These are phyloP conservation scores for Meloidogyne exigua DNA, from an alignment of 1,140 invertebrate species.

Conservation along the genomic window DNA sequence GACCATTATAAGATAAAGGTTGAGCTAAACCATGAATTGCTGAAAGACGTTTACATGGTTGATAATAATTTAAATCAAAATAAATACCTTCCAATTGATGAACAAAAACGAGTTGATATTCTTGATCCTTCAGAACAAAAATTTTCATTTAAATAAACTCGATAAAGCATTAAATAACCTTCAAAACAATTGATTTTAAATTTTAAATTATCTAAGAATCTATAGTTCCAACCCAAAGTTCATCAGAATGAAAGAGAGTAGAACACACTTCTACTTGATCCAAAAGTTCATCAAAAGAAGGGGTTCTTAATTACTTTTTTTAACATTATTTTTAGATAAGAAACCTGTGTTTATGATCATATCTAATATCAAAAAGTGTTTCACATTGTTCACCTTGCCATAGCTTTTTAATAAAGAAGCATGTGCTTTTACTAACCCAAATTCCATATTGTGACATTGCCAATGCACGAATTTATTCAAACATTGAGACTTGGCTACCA, in stretches of 20 bases:
- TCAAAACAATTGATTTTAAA: neutral
- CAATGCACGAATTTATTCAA: constrained; percentile 59
- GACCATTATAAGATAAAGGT: constrained; percentile 21
- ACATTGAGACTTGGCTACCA: constrained; percentile 57
- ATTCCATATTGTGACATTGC: constrained; percentile 64
- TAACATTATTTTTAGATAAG: neutral
- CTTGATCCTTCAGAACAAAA: neutral
- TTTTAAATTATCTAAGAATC: constrained; percentile 57
- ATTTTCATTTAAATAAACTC: constrained; percentile 39
- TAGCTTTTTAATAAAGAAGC: constrained; percentile 68
- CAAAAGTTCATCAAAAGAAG: constrained; percentile 57
- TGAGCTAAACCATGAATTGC: constrained; percentile 40
- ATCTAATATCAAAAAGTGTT: constrained; percentile 67
- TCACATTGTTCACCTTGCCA: constrained; percentile 67
- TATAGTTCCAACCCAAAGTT: constrained; percentile 68
- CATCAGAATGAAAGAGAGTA: constrained; percentile 64
- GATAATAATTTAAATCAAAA: too few relatives aligned
- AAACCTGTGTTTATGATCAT: constrained; percentile 66
- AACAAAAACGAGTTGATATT: neutral
- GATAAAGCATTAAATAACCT: constrained; percentile 67
- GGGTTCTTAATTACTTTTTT: constrained; percentile 35
- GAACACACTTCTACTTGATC: constrained; percentile 65
- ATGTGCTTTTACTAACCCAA: constrained; percentile 67
- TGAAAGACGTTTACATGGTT: constrained; percentile 50
- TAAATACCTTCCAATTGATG: neutral